Evolutionary conservation across 2,888 invertebrate genomes (phyloP).

Genomic region (Sesia apiformis): DNA sequence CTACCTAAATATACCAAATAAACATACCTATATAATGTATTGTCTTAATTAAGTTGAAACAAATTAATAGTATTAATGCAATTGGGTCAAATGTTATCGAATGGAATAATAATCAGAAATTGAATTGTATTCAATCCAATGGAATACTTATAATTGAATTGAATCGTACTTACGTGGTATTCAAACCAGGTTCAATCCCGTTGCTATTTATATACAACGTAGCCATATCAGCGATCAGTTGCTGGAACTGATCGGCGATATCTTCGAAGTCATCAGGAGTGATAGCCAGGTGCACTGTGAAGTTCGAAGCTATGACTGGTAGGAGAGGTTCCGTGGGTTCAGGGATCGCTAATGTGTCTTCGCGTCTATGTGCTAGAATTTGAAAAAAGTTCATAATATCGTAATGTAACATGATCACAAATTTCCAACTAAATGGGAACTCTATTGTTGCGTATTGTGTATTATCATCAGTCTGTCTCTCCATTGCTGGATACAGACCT

Average conservation of each 20-base stretch:
- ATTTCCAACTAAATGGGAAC: too few species aligned
- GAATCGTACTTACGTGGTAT: constrained; percentile 47
- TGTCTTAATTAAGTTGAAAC: too few species aligned
- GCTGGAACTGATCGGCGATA: constrained; percentile 33
- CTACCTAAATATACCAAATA: too few species aligned
- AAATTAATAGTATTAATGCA: too few species aligned
- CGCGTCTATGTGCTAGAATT: neutral
- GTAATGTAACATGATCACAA: too few species aligned
- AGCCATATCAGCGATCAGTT: constrained; percentile 54
- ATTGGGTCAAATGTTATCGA: too few species aligned
- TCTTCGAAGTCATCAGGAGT: constrained; percentile 27
- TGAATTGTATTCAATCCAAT: too few species aligned
- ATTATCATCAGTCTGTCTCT: too few species aligned
- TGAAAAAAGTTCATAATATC: neutral
- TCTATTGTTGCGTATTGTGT: too few species aligned
- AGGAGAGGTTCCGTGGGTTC: neutral
- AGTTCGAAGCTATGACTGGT: constrained; percentile 13
- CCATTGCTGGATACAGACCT: too few species aligned
- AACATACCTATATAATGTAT: too few species aligned
- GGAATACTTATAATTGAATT: neutral
- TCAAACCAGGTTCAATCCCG: constrained; percentile 36
- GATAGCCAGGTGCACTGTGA: constrained; percentile 38
- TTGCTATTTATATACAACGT: constrained; percentile 42
- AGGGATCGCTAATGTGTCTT: neutral
- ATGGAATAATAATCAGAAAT: too few species aligned